A percentile compares a stretch with the other conserved stretches of the same genome.
Conservation (phyloP, 64 coral and sea anemone genomes). For the Porites australiensis region DNA sequence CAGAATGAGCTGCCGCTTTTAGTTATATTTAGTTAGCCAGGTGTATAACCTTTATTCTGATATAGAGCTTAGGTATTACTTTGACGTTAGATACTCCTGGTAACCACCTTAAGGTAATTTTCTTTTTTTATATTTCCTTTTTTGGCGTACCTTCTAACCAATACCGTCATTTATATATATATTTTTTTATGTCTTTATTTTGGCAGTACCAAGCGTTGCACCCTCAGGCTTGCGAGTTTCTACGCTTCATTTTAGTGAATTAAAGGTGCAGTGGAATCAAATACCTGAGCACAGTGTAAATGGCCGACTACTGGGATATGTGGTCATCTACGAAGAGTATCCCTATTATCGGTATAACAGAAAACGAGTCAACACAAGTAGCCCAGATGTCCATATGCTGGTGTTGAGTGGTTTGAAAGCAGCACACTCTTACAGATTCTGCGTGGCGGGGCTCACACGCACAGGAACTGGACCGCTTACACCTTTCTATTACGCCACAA, state of each 20-base stretch:
- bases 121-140: not conserved
- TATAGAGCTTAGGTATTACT: no score
- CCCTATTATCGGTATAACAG: not conserved
- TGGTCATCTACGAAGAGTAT: not conserved
- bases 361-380: not conserved
- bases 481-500: not conserved
- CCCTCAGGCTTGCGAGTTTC: not conserved
- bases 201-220: not conserved
- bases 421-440: not conserved
- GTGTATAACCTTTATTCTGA: no score
- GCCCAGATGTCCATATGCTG: not conserved
- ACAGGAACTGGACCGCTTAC: not conserved
- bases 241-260: not conserved
- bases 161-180: not conserved
- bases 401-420: not conserved
- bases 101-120: no score
- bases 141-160: no score
- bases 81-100: no score
- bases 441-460: not conserved
- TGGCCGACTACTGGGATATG: not conserved
- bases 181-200: not conserved
- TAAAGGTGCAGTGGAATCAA: not conserved
- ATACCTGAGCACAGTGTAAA: not conserved
- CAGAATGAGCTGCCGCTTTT: no score
- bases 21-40: no score